Conservation (phyloP, 2,888 invertebrate species). For the Pteria penguin region DNA sequence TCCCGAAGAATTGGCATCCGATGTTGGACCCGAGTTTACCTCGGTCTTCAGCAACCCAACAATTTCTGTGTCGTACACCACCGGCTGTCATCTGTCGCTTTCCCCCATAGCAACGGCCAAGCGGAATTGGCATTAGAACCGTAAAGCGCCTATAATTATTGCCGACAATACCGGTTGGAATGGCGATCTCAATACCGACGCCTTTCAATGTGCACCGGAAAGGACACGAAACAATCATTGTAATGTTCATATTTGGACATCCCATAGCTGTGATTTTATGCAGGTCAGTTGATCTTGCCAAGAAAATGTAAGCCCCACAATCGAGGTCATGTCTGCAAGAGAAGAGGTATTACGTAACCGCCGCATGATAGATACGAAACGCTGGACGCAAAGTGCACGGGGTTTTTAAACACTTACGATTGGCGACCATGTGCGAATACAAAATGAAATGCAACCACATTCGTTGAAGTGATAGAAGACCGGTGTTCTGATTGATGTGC, state of each 20-base stretch:
- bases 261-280: slow-evolving; percentile 56
- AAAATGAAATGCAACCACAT: slow-evolving; percentile 57
- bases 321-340: slow-evolving; percentile 46
- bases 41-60: slow-evolving; percentile 34
- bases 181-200: slow-evolving; percentile 58
- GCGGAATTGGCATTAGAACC: slow-evolving; percentile 64
- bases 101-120: slow-evolving; percentile 60
- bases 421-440: slow-evolving; percentile 53
- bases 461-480: slow-evolving; percentile 65
- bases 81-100: slow-evolving; percentile 61
- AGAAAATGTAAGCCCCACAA: slow-evolving; percentile 46
- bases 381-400: slow-evolving; percentile 50
- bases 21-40: slow-evolving; percentile 54
- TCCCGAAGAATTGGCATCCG: slow-evolving; percentile 51
- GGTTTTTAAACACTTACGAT: slow-evolving; percentile 43
- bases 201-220: slow-evolving; percentile 55
- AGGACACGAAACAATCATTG: slow-evolving; percentile 59
- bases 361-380: slow-evolving; percentile 51
- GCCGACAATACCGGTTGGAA: slow-evolving; percentile 54
- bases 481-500: slow-evolving; percentile 54
- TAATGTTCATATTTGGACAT: slow-evolving; percentile 54
- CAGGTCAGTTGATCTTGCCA: slow-evolving; percentile 52
- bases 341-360: slow-evolving; percentile 57
- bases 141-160: slow-evolving; percentile 61
- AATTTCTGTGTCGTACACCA: slow-evolving; percentile 65